Conservation (phyloP, 2,888 invertebrate species). For the Dascillus cervinus region DNA sequence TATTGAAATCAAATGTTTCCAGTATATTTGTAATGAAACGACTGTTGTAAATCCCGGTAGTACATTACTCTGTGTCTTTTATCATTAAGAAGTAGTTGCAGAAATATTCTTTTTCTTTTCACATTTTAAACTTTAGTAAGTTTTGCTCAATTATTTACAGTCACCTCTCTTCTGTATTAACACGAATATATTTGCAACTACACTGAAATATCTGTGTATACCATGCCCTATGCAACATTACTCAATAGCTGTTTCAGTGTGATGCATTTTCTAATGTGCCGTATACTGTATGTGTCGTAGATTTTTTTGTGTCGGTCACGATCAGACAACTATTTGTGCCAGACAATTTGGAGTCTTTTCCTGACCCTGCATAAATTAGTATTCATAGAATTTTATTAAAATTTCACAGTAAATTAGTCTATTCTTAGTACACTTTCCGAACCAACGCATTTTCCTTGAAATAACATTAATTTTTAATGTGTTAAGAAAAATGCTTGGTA, state of each 20-base stretch:
- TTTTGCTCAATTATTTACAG: constrained; percentile 4
- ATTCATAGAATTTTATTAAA: too few species aligned
- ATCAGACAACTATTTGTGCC: too few species aligned
- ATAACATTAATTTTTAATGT: too few species aligned
- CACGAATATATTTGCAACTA: constrained; percentile 20
- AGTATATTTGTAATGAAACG: constrained; percentile 27
- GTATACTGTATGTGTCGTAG: constrained; percentile 38
- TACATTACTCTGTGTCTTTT: constrained; percentile 22
- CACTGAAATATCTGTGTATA: constrained; percentile 22
- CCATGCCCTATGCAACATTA: constrained; percentile 28
- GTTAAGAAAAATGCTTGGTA: too few species aligned
- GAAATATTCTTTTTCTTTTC: constrained; percentile 2
- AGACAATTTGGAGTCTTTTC: too few species aligned
- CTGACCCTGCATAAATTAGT: too few species aligned
- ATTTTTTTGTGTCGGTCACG: too few species aligned
- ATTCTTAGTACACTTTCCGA: too few species aligned
- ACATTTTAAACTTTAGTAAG: neutral
- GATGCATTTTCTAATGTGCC: constrained; percentile 34
- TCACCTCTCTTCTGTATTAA: too few species aligned
- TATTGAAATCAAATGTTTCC: constrained; percentile 22
- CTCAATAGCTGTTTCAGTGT: constrained; percentile 23
- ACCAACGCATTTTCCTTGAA: too few species aligned
- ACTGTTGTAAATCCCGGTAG: constrained; percentile 33
- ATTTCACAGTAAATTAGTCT: too few species aligned
- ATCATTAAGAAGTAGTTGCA: constrained; percentile 2